phyloP scores from a whole-genome alignment of 1,140 invertebrate genomes.

The Hormaphis cornu region DNA sequence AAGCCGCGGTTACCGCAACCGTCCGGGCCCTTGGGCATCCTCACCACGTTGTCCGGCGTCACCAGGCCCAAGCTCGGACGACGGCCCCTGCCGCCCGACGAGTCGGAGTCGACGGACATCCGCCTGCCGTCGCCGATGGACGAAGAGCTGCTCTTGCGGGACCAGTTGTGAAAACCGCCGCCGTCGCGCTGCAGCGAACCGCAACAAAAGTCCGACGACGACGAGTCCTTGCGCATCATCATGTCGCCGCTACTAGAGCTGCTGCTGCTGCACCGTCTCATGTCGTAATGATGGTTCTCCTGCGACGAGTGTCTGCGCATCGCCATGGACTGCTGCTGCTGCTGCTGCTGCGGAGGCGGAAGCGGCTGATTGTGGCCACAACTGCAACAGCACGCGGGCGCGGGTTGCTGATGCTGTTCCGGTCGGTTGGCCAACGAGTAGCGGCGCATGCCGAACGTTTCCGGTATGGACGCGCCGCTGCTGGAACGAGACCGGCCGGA shows the following conservation, averaged over 20 bases:
- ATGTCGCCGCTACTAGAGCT: constrained; percentile 10
- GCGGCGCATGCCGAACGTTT: constrained; percentile 38
- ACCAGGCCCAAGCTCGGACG: constrained; percentile 43
- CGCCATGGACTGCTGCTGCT: neutral
- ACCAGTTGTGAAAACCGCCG: constrained; percentile 15
- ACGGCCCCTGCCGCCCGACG: neutral
- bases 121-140: constrained; percentile 15
- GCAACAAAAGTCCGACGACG: constrained; percentile 27
- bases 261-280: constrained; percentile 21
- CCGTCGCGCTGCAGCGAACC: neutral
- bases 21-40: constrained; percentile 72
- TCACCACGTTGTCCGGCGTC: constrained; percentile 56
- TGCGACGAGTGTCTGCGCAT: constrained; percentile 18
- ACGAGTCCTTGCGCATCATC: constrained; percentile 31
- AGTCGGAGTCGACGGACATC: constrained; percentile 21
- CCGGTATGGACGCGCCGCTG: constrained; percentile 41
- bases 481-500: constrained; percentile 45
- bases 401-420: constrained; percentile 34
- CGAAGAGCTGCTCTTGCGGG: constrained; percentile 32
- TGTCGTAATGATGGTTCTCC: constrained; percentile 14
- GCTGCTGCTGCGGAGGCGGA: constrained; percentile 39
- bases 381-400: constrained; percentile 34
- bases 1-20: constrained; percentile 70
- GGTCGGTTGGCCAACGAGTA: constrained; percentile 38
- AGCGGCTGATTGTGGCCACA: constrained; percentile 43